Conservation (phyloP, 2,888 invertebrate genomes). For the Trimorus sp. region DNA sequence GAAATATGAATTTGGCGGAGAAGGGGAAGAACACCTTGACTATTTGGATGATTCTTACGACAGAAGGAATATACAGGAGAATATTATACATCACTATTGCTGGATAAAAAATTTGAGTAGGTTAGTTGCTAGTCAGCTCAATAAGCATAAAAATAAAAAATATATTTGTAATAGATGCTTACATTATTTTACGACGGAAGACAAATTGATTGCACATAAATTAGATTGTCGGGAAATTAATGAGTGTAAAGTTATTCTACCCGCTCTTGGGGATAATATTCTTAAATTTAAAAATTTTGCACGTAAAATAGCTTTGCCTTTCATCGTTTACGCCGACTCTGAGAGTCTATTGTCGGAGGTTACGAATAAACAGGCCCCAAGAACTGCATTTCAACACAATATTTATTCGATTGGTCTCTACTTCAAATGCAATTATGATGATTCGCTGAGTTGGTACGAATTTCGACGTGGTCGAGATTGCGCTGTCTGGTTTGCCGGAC, state of each 20-base stretch:
- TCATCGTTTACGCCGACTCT: conserved; percentile 26
- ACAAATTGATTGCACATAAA: too few species aligned
- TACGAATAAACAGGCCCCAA: neutral
- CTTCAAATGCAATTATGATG: neutral
- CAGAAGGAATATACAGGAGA: too few species aligned
- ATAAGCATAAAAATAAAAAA: too few species aligned
- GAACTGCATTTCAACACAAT: conserved; percentile 5
- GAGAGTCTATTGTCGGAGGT: conserved; percentile 1
- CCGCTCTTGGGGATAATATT: conserved; percentile 1
- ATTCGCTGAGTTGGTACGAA: neutral
- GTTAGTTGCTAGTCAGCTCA: too few species aligned
- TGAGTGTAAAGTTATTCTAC: neutral
- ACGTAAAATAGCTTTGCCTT: conserved; percentile 13
- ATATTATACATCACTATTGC: too few species aligned
- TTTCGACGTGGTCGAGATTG: neutral
- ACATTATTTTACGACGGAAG: too few species aligned
- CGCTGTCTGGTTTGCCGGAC: conserved; percentile 18
- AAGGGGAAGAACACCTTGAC: too few species aligned
- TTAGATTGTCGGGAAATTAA: conserved; percentile 1
- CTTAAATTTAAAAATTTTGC: conserved; percentile 15
- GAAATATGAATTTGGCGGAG: too few species aligned
- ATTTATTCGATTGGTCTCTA: conserved; percentile 8
- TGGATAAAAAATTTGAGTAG: too few species aligned
- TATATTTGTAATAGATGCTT: too few species aligned
- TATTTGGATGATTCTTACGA: too few species aligned